Evolutionary conservation across 2,113 vertebrate species (phyloP).

Genomic region (Rafetus swinhoei): DNA sequence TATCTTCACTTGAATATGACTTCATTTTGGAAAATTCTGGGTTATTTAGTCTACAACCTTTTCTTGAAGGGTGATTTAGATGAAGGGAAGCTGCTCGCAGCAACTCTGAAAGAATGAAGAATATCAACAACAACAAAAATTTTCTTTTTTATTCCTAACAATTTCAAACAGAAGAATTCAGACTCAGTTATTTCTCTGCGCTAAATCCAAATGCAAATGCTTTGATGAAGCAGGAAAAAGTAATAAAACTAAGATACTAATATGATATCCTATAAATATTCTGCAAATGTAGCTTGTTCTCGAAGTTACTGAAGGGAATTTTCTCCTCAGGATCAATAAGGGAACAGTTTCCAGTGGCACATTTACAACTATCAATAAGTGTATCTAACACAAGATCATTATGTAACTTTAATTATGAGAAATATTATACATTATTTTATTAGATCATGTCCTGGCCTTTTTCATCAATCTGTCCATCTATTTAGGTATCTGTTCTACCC

Average conservation of each 20-base stretch:
- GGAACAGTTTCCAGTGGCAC: not conserved
- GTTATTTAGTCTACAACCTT: conserved; percentile 44
- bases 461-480: not conserved
- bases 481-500: not conserved
- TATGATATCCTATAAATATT: conserved; percentile 56
- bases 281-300: not conserved
- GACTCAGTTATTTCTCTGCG: conserved; percentile 55
- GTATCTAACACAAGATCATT: not conserved
- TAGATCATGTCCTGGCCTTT: not conserved
- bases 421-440: not conserved
- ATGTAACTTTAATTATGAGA: not conserved
- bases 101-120: conserved; percentile 35
- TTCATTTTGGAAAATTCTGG: conserved; percentile 47
- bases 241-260: not conserved
- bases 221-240: conserved; percentile 43
- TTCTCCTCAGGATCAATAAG: not conserved
- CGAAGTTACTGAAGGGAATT: not conserved
- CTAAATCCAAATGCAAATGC: conserved; percentile 51
- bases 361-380: not conserved
- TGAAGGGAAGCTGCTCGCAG: conserved; percentile 7
- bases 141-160: conserved; percentile 59
- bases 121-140: conserved; percentile 1
- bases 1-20: conserved; percentile 31
- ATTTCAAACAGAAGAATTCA: conserved; percentile 64
- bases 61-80: conserved; percentile 61